Evolutionary conservation across 2,888 invertebrate species (phyloP), one percentile per base, ranked within the genome.

Genomic region (Psylliodes chrysocephalus): DNA sequence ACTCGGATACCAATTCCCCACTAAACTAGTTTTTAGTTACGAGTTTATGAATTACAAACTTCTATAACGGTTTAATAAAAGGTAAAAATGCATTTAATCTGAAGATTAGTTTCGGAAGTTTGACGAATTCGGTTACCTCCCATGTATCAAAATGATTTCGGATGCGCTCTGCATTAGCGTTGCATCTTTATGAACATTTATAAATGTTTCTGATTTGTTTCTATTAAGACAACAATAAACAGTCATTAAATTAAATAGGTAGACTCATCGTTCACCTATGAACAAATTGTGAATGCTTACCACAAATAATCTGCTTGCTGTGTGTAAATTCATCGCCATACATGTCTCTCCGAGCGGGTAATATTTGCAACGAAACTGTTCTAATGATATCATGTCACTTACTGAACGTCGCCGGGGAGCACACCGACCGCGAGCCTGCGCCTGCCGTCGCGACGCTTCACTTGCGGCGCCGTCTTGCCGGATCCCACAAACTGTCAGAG

Each of bases 281-380:
- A 10, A n/a, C 8, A 49, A n/a, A n/a, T n/a, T n/a, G n/a, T n/a
- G 42, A 15, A 10, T 49, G n/a, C 82, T 82, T 79, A 83, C 82
- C 82, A 79, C 78, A 82, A 79, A 81, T 80, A 78, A 76, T 77
- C 74, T 79, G 79, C 73, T 79, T 81, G 78, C 86, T 84, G 85
- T 84, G 84, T 83, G 85, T 84, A 84, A 86, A 87, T 87, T 87
- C 88, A 88, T 88, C 85, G 81, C 87, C 86, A 88, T 88, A 87
- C 88, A 88, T 88, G 87, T 86, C 88, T 88, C 86, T 86, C 84
- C 85, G 85, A 85, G 86, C 86, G 86, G 86, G 77, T 78, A 75
- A 74, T 74, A 75, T 77, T 77, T 73, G 68, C 68, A 76, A 74
- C 71, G 75, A 70, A 72, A 68, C 73, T 76, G 78, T 79, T 77